Percentiles rank a stretch among this genome's conserved stretches.
Evolutionary conservation across 2,113 vertebrate species (phyloP).

Genomic region (Cyphomyrus discorhynchus): DNA sequence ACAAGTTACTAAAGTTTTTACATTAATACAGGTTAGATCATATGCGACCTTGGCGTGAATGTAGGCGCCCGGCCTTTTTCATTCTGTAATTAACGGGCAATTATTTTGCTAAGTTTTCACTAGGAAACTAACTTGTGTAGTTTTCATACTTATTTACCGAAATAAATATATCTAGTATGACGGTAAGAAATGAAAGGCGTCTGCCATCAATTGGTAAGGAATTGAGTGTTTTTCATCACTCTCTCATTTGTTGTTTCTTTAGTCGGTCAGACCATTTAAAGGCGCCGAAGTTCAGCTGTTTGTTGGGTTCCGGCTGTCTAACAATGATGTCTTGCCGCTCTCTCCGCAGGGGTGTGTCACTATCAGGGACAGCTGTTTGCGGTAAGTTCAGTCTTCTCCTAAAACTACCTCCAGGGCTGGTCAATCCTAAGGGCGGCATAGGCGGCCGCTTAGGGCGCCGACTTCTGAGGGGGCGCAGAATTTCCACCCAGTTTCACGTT

Average conservation of each 20-base stretch:
- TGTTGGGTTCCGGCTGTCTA: background rate
- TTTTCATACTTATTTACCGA: background rate
- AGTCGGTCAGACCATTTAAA: background rate
- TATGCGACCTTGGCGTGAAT: background rate
- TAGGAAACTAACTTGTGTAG: background rate
- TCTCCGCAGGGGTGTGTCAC: constrained; percentile 73
- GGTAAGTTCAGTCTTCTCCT: constrained; percentile 64
- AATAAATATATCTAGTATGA: background rate
- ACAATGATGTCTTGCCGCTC: background rate
- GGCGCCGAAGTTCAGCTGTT: background rate
- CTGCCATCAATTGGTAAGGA: background rate
- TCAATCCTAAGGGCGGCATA: background rate
- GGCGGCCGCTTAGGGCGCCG: no score
- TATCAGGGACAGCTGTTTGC: constrained; percentile 65
- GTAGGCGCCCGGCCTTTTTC: background rate
- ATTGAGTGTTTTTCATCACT: background rate
- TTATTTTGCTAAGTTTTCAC: background rate
- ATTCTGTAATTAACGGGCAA: background rate
- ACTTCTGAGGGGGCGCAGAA: no score
- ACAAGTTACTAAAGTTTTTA: background rate
- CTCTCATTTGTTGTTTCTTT: background rate
- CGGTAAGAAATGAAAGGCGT: background rate
- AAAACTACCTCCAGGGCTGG: background rate
- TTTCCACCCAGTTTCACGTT: no score
- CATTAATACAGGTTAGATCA: background rate